Evolutionary conservation across 2,113 vertebrate genomes (phyloP), one percentile per base, ranked within the genome.

Genomic region (Pangasianodon hypophthalmus): DNA sequence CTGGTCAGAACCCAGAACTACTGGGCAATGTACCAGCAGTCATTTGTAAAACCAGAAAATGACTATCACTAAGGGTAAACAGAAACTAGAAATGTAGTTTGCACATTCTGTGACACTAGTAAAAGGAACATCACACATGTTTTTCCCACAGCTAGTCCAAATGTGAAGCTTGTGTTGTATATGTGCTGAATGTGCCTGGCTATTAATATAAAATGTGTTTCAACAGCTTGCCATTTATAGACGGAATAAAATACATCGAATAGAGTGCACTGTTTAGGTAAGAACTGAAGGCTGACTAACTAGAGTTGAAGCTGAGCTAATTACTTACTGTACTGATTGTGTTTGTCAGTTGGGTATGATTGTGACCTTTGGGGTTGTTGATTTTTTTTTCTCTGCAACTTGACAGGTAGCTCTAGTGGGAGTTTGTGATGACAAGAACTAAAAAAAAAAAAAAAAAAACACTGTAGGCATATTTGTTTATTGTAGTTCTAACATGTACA

Each of bases 291-390:
- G 86, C 60, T 75, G 54, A 87, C 86, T 77, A 90, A 90, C 81
- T 69, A 46, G 44, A 50, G 54, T 18, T 54, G 79, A 86, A 60
- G 54, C 84, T 67, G 54, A 82, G 54, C 67, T 90, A 91, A 91
- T 92, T 88, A 88, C 52, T 52, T 52, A 3, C 37, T 37, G 32
- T 91, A 88, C 86, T 88, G 91, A 92, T 90, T 89, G 41, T 69
- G 91, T 83, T 89, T 86, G 87, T 90, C 84, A 62, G 88, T 6
- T 86, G 54, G 83, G 56, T 32, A 58, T 29, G 91, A 84, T 69
- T 64, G 84, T 90, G 89, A 92, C 84, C 87, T 88, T 90, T 87
- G 46, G 77, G 85, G 77, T 87, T 90, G 11, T 91, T 62, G 41
- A 37, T 46, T 44, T 79, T 41, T 62, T n/a, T 60, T 24, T 41